Conservation (phyloP, 37 sponge, comb jelly and placozoan species). For the Chondrilla cf. caribensis region DNA sequence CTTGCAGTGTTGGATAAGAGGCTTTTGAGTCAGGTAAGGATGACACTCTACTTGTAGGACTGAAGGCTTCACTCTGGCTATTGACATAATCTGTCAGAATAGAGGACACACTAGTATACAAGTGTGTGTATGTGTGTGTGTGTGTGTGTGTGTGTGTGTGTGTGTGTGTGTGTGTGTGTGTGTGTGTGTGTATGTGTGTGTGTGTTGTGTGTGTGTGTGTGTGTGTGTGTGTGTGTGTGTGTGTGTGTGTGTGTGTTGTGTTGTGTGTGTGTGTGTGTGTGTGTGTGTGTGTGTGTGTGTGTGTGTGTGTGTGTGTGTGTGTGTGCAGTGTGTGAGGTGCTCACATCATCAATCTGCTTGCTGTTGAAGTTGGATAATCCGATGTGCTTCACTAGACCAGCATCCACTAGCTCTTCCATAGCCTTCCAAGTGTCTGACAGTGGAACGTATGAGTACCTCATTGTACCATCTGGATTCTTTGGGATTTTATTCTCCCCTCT, state of each 20-base stretch:
- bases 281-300: too few relatives aligned
- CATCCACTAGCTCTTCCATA: constrained; percentile 88
- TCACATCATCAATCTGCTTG: constrained; percentile 79
- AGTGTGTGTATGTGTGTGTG: too few relatives aligned
- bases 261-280: too few relatives aligned
- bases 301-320: too few relatives aligned
- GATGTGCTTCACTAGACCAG: constrained; percentile 79
- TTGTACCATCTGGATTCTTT: constrained; percentile 68
- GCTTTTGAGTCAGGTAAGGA: constrained; percentile 81
- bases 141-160: too few relatives aligned
- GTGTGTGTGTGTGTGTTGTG: too few relatives aligned
- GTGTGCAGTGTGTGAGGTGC: too few relatives aligned
- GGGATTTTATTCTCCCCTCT: constrained; percentile 59
- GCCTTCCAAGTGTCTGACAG: constrained; percentile 80
- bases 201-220: too few relatives aligned
- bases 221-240: too few relatives aligned
- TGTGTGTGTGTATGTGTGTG: too few relatives aligned
- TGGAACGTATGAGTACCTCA: constrained; percentile 49
- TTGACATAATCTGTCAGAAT: constrained; percentile 49
- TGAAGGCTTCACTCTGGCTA: constrained; percentile 71
- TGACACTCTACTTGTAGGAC: constrained; percentile 86
- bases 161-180: too few relatives aligned
- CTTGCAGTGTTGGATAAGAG: constrained; percentile 52
- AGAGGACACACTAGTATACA: too few relatives aligned
- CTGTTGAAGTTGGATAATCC: constrained; percentile 96